Evolutionary conservation across 1,140 invertebrate species (phyloP), one percentile per base, ranked within the genome.

Genomic region (Zophobas atratus): DNA sequence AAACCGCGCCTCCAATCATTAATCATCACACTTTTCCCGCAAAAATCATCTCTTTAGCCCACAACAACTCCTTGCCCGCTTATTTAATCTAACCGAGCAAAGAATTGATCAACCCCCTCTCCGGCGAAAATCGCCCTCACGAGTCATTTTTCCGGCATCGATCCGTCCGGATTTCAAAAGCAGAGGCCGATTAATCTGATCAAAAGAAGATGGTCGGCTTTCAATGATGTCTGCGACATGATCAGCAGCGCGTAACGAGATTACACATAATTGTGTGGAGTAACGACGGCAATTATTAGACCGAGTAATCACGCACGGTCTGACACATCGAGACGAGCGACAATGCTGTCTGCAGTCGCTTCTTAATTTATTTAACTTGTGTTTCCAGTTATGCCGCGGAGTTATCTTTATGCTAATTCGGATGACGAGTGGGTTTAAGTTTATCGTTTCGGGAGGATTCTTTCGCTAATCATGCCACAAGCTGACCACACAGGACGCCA

Each of bases 401-500:
- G 41, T 48, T 36, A 72, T 72, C 70, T 72, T 72, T 51, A 72
- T 72, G 70, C 70, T 49, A 72, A 72, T 72, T 72, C 34, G 46
- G 43, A 38, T 33, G 41, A 38, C 6, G 70, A 51, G 70, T 72
- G 51, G 70, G 51, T 36, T 33, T 32, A 32, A 33, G 35, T 60
- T 60, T 34, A 53, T 38, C 70, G 70, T 36, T 36, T n/a, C 43
- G 48, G 67, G 32, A 36, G 33, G 67, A 51, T 46, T n/a, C 6
- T 36, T 51, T 57, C 55, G 55, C 55, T 35, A 57, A 57, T 4
- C 34, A 35, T 8, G 38, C 36, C 56, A 39, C 56, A 60, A 33
- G 38, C 35, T 39, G 36, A 8, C 36, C 8, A 46, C 43, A 46
- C 20, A 20, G 20, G 20, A 20, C 20, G 20, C 20, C 20, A 20